Evolutionary conservation across 2,888 invertebrate genomes (phyloP).

Genomic region (Lycia hirtaria): DNA sequence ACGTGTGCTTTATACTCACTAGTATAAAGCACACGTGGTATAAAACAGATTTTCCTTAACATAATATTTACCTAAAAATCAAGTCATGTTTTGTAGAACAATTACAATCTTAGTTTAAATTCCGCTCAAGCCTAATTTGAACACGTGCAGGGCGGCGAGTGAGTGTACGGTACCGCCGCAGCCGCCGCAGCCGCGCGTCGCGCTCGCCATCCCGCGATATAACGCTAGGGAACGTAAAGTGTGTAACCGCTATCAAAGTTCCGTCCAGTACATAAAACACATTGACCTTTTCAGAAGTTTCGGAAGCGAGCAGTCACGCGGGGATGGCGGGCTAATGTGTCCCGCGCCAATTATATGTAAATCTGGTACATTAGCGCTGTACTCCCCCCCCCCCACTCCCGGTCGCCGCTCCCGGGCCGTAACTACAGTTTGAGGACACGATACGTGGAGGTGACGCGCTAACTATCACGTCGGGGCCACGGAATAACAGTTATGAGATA

Average conservation of each 20-base stretch:
- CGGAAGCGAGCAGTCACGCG: slow-evolving; percentile 8
- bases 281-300: slow-evolving; percentile 19
- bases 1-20: too few relatives aligned
- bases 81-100: background rate
- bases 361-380: slow-evolving; percentile 52
- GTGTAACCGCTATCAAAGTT: slow-evolving; percentile 14
- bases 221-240: slow-evolving; percentile 7
- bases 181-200: background rate
- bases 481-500: background rate
- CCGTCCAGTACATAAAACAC: slow-evolving; percentile 24
- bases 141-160: background rate
- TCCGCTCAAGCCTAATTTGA: background rate
- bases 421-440: slow-evolving; percentile 58
- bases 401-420: slow-evolving; percentile 42
- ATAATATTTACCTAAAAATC: background rate
- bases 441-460: slow-evolving; percentile 22
- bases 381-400: slow-evolving; percentile 33
- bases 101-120: background rate
- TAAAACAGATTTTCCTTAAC: too few relatives aligned
- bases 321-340: slow-evolving; percentile 31
- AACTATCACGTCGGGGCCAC: slow-evolving; percentile 12
- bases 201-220: background rate
- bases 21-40: too few relatives aligned
- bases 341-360: slow-evolving; percentile 51
- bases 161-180: too few relatives aligned